Conservation (phyloP, 2,797 vertebrate genomes). For the Dermochelys coriacea region DNA sequence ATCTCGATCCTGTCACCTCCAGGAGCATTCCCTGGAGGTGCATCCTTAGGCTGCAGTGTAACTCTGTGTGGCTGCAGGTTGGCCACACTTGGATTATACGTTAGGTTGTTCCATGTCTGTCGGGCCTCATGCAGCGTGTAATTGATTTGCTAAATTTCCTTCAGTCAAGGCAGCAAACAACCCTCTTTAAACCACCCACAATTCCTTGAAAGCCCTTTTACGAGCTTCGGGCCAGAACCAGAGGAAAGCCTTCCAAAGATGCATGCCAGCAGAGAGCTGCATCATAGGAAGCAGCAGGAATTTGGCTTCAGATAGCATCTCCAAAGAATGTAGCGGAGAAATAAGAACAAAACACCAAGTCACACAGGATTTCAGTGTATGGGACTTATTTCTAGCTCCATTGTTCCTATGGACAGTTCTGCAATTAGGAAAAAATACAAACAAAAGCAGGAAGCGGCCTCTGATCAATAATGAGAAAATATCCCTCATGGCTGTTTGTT, state of each 20-base stretch:
- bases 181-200: background rate
- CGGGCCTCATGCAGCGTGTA: background rate
- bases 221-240: background rate
- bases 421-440: slow-evolving; percentile 58
- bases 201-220: background rate
- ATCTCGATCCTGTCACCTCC: background rate
- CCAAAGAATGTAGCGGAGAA: background rate
- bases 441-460: slow-evolving; percentile 72
- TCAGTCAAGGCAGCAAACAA: background rate
- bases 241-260: no score
- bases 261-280: background rate
- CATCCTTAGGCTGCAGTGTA: background rate
- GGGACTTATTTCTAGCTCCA: slow-evolving; percentile 34
- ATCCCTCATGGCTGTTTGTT: slow-evolving; percentile 59
- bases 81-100: background rate
- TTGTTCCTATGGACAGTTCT: slow-evolving; percentile 45
- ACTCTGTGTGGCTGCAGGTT: background rate
- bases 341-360: background rate
- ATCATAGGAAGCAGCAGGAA: background rate
- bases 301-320: background rate
- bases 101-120: background rate
- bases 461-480: slow-evolving; percentile 52
- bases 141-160: background rate
- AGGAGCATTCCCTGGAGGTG: background rate
- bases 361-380: background rate